Base-by-base conservation (phyloP, 53 echinoderm and acorn worm genomes). In the Arbacia lixula region DNA sequence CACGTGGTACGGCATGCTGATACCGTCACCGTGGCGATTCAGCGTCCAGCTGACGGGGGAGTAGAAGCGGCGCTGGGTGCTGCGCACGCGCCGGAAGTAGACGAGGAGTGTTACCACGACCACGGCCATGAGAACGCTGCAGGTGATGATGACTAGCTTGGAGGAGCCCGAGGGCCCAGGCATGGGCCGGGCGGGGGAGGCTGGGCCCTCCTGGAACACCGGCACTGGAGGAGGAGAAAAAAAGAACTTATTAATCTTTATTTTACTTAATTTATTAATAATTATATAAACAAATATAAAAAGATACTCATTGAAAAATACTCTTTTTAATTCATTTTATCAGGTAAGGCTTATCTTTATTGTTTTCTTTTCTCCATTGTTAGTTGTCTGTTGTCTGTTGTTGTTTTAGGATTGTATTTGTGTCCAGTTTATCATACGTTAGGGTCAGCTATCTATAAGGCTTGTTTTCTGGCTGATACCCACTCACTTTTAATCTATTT, bases 1-100 rank as follows among this genome's bases (percentile, higher is more conserved):
- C 10, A 91, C 87, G 62, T 87, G 79, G 49, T 91, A 91, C 19
- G 91, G 91, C 85, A 87, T 91, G 61, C 71, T 85, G 37, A 84
- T 67, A 9, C 53, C 52, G 6, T 85, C 85, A 12, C 55, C 72
- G 55, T 91, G 85, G 11, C 68, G 86, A 46, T 86, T 83, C 11
- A 86, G 68, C 36, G 60, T 60, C 60, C 72, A 57, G 26, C 54
- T 75, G 52, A 58, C 54, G 0, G 86, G 75, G 0, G 85, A 72
- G 61, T 72, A 71, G 79, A 91, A 85, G 62, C 87, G 87, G 19
- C 91, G 87, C 67, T 91, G 91, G 38, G 87, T 85, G 72, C 85
- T 87, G 43, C 91, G 91, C 11, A 87, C 85, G 1, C 87, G 87
- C 14, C 91, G 87, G 62, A 91, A 66, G 64, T 91, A 91, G 27